Percentiles rank a stretch among this genome's conserved stretches.
Evolutionary conservation across 2,888 invertebrate species (phyloP).

Genomic region (Dynastes hyllus): DNA sequence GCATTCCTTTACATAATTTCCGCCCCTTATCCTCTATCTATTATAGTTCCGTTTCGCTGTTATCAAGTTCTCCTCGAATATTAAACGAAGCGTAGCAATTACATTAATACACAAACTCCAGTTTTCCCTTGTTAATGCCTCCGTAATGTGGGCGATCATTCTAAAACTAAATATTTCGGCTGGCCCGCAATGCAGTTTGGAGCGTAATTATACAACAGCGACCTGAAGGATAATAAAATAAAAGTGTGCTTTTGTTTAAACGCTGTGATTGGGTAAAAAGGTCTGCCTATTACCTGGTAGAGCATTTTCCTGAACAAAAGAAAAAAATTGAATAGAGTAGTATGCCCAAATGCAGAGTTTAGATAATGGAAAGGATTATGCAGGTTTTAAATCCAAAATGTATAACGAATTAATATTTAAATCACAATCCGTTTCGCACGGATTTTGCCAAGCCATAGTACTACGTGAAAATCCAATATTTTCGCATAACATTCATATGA

Average conservation of each 20-base stretch:
- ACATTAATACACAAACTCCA: conserved; percentile 4
- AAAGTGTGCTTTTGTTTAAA: not conserved
- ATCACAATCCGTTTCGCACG: too few relatives aligned
- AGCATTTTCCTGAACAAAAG: too few relatives aligned
- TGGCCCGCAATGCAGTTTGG: not conserved
- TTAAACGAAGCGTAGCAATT: conserved; percentile 15
- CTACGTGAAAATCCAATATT: too few relatives aligned
- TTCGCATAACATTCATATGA: too few relatives aligned
- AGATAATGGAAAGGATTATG: too few relatives aligned
- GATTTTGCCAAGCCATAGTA: too few relatives aligned
- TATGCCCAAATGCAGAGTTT: too few relatives aligned
- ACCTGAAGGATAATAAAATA: not conserved
- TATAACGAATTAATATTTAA: too few relatives aligned
- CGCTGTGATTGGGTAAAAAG: conserved; percentile 2
- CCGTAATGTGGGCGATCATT: not conserved
- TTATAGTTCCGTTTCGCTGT: conserved; percentile 4
- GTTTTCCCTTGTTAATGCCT: not conserved
- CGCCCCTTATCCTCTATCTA: conserved; percentile 9
- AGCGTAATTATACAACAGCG: not conserved
- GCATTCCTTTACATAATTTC: not conserved
- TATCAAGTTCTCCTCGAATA: conserved; percentile 6
- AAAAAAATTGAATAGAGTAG: too few relatives aligned
- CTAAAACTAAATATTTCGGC: not conserved
- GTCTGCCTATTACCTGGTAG: too few relatives aligned
- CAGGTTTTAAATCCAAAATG: too few relatives aligned